Evolutionary conservation across 2,888 invertebrate genomes (phyloP).

Genomic region (Thymelicus acteon): DNA sequence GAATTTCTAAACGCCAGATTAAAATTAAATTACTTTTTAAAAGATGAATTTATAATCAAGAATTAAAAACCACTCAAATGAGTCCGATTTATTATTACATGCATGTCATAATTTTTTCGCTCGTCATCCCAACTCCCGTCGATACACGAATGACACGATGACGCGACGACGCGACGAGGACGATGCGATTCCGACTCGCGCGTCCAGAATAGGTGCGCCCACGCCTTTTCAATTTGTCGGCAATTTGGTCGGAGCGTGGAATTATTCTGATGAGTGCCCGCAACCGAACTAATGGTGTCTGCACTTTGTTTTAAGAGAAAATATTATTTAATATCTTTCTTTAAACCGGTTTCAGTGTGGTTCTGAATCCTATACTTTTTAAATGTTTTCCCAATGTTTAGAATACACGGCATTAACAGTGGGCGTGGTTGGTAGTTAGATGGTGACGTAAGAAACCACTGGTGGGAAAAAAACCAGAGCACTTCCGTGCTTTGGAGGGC

Average conservation of each 20-base stretch:
- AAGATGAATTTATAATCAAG: too few relatives aligned
- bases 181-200: too few relatives aligned
- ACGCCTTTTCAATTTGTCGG: conserved; percentile 58
- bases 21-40: too few relatives aligned
- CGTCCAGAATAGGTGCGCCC: conserved; percentile 34
- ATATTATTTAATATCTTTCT: conserved; percentile 23
- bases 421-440: too few relatives aligned
- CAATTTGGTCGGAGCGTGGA: conserved; percentile 53
- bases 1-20: too few relatives aligned
- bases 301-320: conserved; percentile 41
- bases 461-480: too few relatives aligned
- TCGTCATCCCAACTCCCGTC: not conserved
- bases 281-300: conserved; percentile 41
- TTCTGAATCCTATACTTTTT: not conserved
- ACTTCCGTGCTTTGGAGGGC: too few relatives aligned
- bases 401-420: not conserved
- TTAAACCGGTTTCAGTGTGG: not conserved
- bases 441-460: too few relatives aligned
- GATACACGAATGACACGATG: too few relatives aligned
- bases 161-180: too few relatives aligned
- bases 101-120: conserved; percentile 4
- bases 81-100: not conserved
- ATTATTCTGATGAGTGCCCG: conserved; percentile 53
- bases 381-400: not conserved
- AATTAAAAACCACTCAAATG: too few relatives aligned